Conservation (phyloP, 30 jellyfish, hydroid and myxozoan species). For the Hydra vulgaris region DNA sequence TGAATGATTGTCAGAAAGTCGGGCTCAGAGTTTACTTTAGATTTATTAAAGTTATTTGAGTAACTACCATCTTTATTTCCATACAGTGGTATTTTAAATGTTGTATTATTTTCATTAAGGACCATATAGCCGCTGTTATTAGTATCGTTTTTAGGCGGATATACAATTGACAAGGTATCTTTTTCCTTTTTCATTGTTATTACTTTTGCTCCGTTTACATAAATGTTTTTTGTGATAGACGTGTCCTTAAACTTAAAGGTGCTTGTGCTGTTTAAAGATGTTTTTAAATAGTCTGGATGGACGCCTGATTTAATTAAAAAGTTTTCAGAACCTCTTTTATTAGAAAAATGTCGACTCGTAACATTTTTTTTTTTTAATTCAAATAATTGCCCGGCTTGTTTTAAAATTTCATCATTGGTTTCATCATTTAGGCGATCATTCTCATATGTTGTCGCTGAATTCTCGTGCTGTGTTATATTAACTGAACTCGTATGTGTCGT, state of each 20-base stretch:
- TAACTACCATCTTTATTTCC: constrained; percentile 1
- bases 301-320: constrained; percentile 15
- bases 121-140: constrained; percentile 23
- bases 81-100: constrained; percentile 21
- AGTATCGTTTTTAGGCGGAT: constrained; percentile 26
- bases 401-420: constrained; percentile 5
- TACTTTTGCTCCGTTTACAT: constrained; percentile 28
- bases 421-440: no score
- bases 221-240: constrained; percentile 18
- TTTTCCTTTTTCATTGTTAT: constrained; percentile 30
- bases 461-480: no score
- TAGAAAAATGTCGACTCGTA: no score
- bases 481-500: no score
- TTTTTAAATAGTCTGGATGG: constrained; percentile 5
- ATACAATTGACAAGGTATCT: constrained; percentile 13
- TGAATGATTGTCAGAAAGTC: neutral
- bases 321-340: neutral
- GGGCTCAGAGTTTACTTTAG: neutral
- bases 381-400: constrained; percentile 16
- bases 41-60: neutral
- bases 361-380: no score
- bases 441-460: no score
- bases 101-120: constrained; percentile 15
- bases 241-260: constrained; percentile 20
- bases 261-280: constrained; percentile 9